These are phyloP conservation scores for Enteromius mattozi DNA, from an alignment of 2,797 vertebrate species.

Conservation along the genomic window DNA sequence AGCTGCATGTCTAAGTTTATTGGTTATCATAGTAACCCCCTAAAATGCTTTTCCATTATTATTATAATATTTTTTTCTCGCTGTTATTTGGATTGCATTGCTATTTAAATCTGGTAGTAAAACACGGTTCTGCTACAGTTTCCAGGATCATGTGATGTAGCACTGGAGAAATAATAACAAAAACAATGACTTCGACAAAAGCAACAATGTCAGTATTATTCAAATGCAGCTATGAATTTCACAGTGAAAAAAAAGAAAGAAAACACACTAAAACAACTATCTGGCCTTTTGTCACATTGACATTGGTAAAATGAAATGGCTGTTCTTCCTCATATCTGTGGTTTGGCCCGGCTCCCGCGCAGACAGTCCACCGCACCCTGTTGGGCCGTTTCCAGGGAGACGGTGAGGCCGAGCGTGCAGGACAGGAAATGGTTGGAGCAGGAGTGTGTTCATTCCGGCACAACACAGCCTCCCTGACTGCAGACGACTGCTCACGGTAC, in stretches of 20 bases:
- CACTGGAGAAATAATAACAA: constrained; percentile 3
- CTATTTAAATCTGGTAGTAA: not conserved
- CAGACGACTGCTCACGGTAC: not conserved
- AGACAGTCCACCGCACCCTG: constrained; percentile 49
- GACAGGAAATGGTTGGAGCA: constrained; percentile 43
- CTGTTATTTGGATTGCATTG: not conserved
- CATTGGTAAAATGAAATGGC: not conserved
- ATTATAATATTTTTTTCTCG: not conserved
- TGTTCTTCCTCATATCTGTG: constrained; percentile 43
- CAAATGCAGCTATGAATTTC: not conserved
- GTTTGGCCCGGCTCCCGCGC: constrained; percentile 6
- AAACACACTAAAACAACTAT: constrained; percentile 24
- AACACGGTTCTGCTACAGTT: not conserved
- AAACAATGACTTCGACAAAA: constrained; percentile 18
- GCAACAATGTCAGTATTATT: constrained; percentile 5
- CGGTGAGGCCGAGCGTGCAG: constrained; percentile 37
- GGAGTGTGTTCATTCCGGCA: not conserved
- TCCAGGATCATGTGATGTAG: not conserved
- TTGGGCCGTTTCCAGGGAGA: constrained; percentile 39
- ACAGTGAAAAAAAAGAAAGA: not conserved
- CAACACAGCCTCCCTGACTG: constrained; percentile 25
- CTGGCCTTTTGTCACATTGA: constrained; percentile 30
- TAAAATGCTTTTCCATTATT: not conserved
- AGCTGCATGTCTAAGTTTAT: not conserved
- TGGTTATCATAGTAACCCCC: not conserved